Conservation (phyloP, 2,797 vertebrate species). For the Coluber constrictor region DNA sequence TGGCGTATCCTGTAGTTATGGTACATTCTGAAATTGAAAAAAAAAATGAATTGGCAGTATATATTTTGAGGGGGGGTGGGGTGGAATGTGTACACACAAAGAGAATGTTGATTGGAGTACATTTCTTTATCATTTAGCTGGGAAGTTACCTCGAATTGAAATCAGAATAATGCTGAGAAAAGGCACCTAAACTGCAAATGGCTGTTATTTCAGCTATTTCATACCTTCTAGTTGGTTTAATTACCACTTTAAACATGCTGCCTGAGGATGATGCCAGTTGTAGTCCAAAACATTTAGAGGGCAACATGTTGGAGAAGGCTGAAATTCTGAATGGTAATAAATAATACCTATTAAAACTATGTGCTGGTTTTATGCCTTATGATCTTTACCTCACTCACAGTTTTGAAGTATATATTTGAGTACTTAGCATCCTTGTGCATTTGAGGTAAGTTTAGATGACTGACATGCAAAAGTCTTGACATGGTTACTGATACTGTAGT, state of each 20-base stretch:
- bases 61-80: neutral
- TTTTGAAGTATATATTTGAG: neutral
- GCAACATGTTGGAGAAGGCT: neutral
- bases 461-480: neutral
- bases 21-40: neutral
- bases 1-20: neutral
- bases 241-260: neutral
- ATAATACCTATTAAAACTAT: neutral
- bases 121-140: neutral
- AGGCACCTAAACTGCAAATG: neutral
- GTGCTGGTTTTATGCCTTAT: neutral
- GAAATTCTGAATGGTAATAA: neutral
- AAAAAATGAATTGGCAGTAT: neutral
- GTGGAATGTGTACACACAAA: neutral
- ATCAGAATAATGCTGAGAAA: neutral
- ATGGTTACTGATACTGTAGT: neutral
- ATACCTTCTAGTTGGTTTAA: neutral
- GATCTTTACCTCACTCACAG: neutral
- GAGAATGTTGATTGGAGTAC: neutral
- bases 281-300: neutral
- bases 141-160: neutral
- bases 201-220: neutral
- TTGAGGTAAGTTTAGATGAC: neutral
- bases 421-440: neutral
- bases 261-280: neutral